A percentile compares a stretch with the other conserved stretches of the same genome.
Evolutionary conservation across 2,113 vertebrate species (phyloP).

Genomic region (Labeo rohita): DNA sequence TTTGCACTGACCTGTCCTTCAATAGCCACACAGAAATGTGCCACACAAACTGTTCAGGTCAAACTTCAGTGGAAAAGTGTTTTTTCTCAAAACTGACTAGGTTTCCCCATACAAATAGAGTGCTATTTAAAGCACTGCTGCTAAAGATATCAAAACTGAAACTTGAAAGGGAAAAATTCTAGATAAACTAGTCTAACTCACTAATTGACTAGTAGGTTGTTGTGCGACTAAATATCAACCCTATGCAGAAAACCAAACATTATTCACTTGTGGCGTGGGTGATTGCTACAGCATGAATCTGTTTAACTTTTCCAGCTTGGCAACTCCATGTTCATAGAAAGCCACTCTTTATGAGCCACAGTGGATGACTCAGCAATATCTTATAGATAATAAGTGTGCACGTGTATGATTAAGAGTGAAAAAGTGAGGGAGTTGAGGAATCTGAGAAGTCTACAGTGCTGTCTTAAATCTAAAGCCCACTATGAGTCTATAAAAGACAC

Average conservation of each 20-base stretch:
- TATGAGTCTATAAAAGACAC: neutral
- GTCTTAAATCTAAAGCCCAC: neutral
- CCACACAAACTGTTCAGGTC: neutral
- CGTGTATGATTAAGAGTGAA: neutral
- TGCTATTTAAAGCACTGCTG: neutral
- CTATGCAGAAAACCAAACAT: neutral
- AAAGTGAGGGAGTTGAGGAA: neutral
- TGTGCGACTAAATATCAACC: neutral
- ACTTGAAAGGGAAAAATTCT: neutral
- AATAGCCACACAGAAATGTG: neutral
- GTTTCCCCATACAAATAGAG: neutral
- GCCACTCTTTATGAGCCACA: neutral
- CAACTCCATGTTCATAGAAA: neutral
- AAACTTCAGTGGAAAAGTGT: neutral
- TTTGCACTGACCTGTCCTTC: neutral
- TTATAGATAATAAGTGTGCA: neutral
- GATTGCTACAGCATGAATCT: neutral
- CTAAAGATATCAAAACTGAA: neutral
- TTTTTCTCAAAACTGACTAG: neutral
- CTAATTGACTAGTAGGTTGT: neutral
- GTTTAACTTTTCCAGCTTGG: slow-evolving; percentile 12
- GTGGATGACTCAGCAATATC: slow-evolving; percentile 11
- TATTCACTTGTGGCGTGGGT: slow-evolving; percentile 8
- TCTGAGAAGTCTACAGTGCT: neutral
- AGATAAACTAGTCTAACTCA: neutral